Conservation (phyloP, 1,140 invertebrate genomes). For the Bicyclus anynana region DNA sequence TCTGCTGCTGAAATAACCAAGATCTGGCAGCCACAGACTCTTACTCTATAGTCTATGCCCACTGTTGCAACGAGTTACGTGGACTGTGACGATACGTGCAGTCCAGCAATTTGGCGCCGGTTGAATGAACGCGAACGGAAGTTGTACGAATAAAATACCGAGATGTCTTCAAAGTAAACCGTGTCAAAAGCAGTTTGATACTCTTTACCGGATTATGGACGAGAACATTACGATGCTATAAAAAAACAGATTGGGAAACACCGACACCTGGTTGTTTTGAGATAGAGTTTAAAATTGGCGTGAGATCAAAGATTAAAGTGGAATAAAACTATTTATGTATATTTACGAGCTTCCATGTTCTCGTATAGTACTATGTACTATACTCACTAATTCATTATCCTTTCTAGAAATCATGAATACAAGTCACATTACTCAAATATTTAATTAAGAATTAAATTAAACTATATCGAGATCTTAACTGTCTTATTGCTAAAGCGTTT, state of each 20-base stretch:
- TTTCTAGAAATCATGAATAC: no score
- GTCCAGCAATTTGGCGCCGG: constrained; percentile 24
- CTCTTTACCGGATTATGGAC: constrained; percentile 7
- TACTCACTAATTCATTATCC: no score
- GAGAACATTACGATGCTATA: not conserved
- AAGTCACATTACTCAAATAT: no score
- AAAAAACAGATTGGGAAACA: not conserved
- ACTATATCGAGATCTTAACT: no score
- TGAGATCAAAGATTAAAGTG: not conserved
- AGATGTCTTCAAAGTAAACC: constrained; percentile 17
- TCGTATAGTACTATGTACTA: no score
- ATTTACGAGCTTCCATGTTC: no score
- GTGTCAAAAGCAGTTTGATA: constrained; percentile 15
- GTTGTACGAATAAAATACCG: constrained; percentile 25
- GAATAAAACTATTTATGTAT: no score
- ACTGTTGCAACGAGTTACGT: constrained; percentile 14
- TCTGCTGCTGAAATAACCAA: no score
- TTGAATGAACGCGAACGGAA: constrained; percentile 29
- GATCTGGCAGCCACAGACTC: no score
- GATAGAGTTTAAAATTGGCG: not conserved
- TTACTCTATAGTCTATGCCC: not conserved
- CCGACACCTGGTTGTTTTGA: not conserved
- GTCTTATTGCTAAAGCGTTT: no score
- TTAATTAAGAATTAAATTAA: no score
- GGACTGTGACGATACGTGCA: constrained; percentile 22